Base-by-base conservation (phyloP, 2,113 vertebrate genomes). In the Clupea harengus region DNA sequence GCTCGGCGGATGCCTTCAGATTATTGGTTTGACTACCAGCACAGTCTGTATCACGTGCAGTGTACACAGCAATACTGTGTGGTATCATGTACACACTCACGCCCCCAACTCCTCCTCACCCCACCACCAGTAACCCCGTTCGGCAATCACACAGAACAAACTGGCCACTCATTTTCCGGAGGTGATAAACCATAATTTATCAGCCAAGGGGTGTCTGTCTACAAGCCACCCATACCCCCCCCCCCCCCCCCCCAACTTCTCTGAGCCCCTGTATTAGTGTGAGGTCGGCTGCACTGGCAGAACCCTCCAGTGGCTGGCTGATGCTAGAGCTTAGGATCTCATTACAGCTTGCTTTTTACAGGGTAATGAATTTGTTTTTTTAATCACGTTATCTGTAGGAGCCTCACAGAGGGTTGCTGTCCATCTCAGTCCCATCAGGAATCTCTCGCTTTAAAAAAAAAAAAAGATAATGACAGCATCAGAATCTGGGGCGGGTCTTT, bases 361-460 rank as follows among this genome's bases (percentile, higher is more conserved):
- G 88, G 82, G 86, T 91, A 90, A 93, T 92, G 81, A 90, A 92
- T 90, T 88, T 89, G 82, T 91, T 87, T 90, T 83, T 88, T 78
- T 78, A 88, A 91, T 90, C 86, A 28, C 86, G 83, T 89, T 89
- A 88, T 92, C 91, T 89, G 83, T 88, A 89, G 90, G 82, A 88
- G 72, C 72, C 86, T 88, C 84, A 81, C 84, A 88, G 85, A 86
- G 84, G 20, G 81, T 92, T 84, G 32, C 28, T 0, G 28, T 78
- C 25, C 25, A 78, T 78, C 72, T 78, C 39, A 28, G 39, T 78
- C 54, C 54, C 54, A 60, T 60, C 54, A 60, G 67, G n/a, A 13
- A 32, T 75, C 25, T 32, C 52, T 3, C 17, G 52, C 54, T 20
- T 22, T 60, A 22, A 60, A 60, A 18, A 60, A 57, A 57, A 22